Evolutionary conservation across 2,113 vertebrate species (phyloP), one percentile per base, ranked within the genome.

Genomic region (Ellobius talpinus): DNA sequence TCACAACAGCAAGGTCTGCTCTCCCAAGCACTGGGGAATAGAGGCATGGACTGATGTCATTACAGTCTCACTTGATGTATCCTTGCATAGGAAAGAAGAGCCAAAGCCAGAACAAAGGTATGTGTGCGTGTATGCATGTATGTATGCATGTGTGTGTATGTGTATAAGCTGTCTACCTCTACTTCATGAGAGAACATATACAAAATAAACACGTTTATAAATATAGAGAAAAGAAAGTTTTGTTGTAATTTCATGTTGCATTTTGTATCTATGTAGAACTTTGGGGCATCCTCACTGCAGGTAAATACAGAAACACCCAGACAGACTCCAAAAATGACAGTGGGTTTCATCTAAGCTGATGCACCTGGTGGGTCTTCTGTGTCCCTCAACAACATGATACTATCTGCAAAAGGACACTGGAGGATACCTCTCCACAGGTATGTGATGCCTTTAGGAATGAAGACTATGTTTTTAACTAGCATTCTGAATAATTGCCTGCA

Each of bases 261-360:
- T 88, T 72, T 91, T 79, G 61, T 33, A n/a, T 45, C 23, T 77
- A 87, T 70, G 23, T 39, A 85, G 55, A 92, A 81, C 5, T 94
- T 7, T 77, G 39, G 42, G 55, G 79, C 81, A 96, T 65, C 61
- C 70, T 74, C 31, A 73, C 55, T 47, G 50, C 39, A 24, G n/a
- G 58, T 52, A 81, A 50, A 96, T 93, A 52, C 2, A 92, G n/a
- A 93, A 95, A 92, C 42, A 14, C 17, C 21, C 45, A 63, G 42
- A 79, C 26, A 55, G 16, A 50, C 23, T 29, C 24, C n/a, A 68
- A 33, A 92, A 87, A 50, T 61, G 36, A 92, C 47, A 13, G 42
- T 23, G 3, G 52, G 76, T 55, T 92, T 82, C 10, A 61, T 5
- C 23, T 90, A 86, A 73, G 47, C 21, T 58, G 47, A 47, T 5